These are phyloP conservation scores for Cuculus canorus DNA, from an alignment of 2,797 vertebrate species.

Conservation along the genomic window DNA sequence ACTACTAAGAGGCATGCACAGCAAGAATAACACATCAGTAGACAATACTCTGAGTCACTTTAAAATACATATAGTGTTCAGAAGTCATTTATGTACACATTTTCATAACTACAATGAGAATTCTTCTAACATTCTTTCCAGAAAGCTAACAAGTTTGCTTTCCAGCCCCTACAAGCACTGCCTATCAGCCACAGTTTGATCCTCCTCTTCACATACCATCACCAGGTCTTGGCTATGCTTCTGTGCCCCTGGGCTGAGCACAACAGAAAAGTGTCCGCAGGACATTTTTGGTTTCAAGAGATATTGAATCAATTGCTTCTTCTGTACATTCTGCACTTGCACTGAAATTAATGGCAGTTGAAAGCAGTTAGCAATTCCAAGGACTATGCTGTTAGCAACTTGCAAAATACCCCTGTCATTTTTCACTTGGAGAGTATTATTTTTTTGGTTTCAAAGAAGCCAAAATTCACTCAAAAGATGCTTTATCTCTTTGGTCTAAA, in stretches of 20 bases:
- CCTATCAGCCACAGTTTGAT: slow-evolving; percentile 30
- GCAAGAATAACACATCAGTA: background rate
- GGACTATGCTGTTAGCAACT: background rate
- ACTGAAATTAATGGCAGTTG: background rate
- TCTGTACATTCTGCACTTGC: background rate
- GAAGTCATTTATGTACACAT: slow-evolving; percentile 24
- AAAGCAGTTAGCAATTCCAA: background rate
- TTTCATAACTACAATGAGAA: slow-evolving; percentile 17
- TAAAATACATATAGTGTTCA: slow-evolving; percentile 24
- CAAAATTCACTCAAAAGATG: background rate
- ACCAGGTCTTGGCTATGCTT: slow-evolving; percentile 29
- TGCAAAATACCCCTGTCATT: slow-evolving; percentile 9
- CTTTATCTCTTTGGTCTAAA: background rate
- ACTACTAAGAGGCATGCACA: background rate
- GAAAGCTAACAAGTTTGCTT: slow-evolving; percentile 66
- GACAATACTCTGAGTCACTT: slow-evolving; percentile 40
- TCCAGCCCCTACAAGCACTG: slow-evolving; percentile 36
- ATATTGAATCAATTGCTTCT: background rate
- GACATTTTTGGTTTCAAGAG: background rate
- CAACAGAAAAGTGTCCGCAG: background rate
- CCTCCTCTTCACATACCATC: slow-evolving; percentile 36
- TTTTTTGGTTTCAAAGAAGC: slow-evolving; percentile 21
- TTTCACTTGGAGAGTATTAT: background rate
- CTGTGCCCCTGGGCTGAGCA: slow-evolving; percentile 11
- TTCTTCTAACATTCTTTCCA: background rate